Percentiles rank a stretch among this genome's conserved stretches.
phyloP scores from a whole-genome alignment of 2,888 invertebrate species.

The Dasypogon diadema region DNA sequence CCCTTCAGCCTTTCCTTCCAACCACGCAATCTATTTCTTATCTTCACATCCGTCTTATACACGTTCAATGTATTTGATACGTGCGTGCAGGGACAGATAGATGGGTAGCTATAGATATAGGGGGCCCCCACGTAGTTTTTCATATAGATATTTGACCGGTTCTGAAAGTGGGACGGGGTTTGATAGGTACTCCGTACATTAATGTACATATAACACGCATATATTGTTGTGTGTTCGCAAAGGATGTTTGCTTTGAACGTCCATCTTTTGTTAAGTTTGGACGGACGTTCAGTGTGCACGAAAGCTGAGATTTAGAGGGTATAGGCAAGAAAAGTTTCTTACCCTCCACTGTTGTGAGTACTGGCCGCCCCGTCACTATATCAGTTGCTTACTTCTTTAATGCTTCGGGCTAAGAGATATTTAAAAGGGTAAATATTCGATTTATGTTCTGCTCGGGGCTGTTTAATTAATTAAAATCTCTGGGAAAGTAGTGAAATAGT shows the following conservation, averaged over 20 bases:
- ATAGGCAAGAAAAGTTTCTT: slow-evolving; percentile 24
- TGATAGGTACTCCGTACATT: slow-evolving; percentile 56
- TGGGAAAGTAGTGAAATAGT: slow-evolving; percentile 27
- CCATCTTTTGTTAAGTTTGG: slow-evolving; percentile 52
- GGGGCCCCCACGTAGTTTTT: slow-evolving; percentile 29
- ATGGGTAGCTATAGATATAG: slow-evolving; percentile 50
- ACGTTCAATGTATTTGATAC: slow-evolving; percentile 57
- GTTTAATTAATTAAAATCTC: slow-evolving; percentile 49
- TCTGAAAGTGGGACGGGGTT: slow-evolving; percentile 18
- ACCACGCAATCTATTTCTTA: slow-evolving; percentile 61
- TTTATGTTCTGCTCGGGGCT: slow-evolving; percentile 27
- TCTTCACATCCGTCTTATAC: slow-evolving; percentile 59
- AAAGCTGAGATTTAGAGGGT: slow-evolving; percentile 46
- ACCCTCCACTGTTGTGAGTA: not conserved
- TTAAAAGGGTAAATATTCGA: slow-evolving; percentile 45
- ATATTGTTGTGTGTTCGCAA: slow-evolving; percentile 34
- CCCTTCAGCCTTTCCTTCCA: slow-evolving; percentile 53
- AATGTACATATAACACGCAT: slow-evolving; percentile 58
- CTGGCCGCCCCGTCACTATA: not conserved
- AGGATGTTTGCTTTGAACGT: slow-evolving; percentile 52
- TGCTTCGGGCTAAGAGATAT: slow-evolving; percentile 38
- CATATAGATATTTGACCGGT: slow-evolving; percentile 48
- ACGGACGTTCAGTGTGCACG: slow-evolving; percentile 39
- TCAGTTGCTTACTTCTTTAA: slow-evolving; percentile 32
- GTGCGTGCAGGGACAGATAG: slow-evolving; percentile 54